phyloP scores from a whole-genome alignment of 1,140 invertebrate genomes.

The Procambarus virginalis region DNA sequence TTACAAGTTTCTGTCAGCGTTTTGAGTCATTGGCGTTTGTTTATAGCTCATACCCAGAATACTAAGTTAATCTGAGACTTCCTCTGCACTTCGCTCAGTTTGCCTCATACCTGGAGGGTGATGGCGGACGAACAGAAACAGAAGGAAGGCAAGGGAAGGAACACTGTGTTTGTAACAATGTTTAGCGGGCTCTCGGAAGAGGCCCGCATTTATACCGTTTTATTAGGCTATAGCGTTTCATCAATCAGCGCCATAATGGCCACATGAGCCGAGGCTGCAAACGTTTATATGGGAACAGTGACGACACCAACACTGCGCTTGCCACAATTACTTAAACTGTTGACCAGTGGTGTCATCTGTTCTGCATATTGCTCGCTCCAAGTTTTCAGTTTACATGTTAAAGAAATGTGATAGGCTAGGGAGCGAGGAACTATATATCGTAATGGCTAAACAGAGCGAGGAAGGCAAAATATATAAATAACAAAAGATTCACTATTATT shows the following conservation, averaged over 20 bases:
- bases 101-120: not conserved
- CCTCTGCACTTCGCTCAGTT: conserved; percentile 34
- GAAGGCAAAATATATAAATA: too few relatives aligned
- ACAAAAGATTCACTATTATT: too few relatives aligned
- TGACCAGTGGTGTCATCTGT: not conserved
- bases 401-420: too few relatives aligned
- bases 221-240: conserved; percentile 67
- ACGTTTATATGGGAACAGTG: not conserved
- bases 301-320: conserved; percentile 31
- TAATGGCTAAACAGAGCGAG: too few relatives aligned
- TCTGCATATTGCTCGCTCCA: too few relatives aligned
- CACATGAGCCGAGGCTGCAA: conserved; percentile 48
- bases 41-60: conserved; percentile 42
- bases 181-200: conserved; percentile 50
- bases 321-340: conserved; percentile 61
- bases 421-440: too few relatives aligned
- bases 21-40: conserved; percentile 64
- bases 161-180: conserved; percentile 26
- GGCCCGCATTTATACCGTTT: conserved; percentile 57
- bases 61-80: conserved; percentile 25
- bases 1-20: conserved; percentile 58
- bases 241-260: conserved; percentile 58
- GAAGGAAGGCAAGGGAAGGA: not conserved
- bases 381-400: too few relatives aligned
- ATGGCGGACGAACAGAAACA: not conserved